These are phyloP conservation scores for Anguilla anguilla DNA, from an alignment of 2,797 vertebrate genomes.

Conservation along the genomic window DNA sequence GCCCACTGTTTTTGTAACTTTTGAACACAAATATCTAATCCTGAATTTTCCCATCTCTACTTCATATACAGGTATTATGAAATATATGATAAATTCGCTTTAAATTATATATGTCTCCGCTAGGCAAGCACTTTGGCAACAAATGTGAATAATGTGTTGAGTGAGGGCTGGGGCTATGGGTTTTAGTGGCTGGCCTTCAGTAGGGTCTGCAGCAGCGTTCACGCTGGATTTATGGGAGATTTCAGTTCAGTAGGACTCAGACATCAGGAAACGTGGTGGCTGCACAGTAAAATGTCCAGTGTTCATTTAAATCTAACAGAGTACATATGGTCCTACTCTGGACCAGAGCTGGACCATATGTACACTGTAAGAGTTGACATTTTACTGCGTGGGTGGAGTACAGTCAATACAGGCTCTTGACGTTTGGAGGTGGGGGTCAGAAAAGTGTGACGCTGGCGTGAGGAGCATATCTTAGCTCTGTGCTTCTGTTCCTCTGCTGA, in stretches of 20 bases:
- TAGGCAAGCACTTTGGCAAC: too few species aligned
- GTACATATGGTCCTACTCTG: too few species aligned
- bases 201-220: slow-evolving; percentile 51
- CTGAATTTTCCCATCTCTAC: too few species aligned
- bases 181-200: slow-evolving; percentile 62
- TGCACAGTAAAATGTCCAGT: too few species aligned
- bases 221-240: slow-evolving; percentile 46
- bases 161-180: slow-evolving; percentile 51
- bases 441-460: slow-evolving; percentile 59
- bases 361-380: too few species aligned
- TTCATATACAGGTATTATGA: too few species aligned
- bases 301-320: too few species aligned
- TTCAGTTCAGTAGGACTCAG: neutral
- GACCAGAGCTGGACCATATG: too few species aligned
- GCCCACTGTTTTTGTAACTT: too few species aligned
- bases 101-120: too few species aligned
- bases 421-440: slow-evolving; percentile 61
- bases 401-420: slow-evolving; percentile 62
- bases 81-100: too few species aligned
- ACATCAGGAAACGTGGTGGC: slow-evolving; percentile 21
- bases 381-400: slow-evolving; percentile 30
- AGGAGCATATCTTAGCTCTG: slow-evolving; percentile 60
- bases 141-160: neutral
- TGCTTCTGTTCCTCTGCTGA: slow-evolving; percentile 38
- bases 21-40: too few species aligned